These are phyloP conservation scores for Butorides virescens DNA, from an alignment of 2,113 vertebrate genomes.

Conservation along the genomic window DNA sequence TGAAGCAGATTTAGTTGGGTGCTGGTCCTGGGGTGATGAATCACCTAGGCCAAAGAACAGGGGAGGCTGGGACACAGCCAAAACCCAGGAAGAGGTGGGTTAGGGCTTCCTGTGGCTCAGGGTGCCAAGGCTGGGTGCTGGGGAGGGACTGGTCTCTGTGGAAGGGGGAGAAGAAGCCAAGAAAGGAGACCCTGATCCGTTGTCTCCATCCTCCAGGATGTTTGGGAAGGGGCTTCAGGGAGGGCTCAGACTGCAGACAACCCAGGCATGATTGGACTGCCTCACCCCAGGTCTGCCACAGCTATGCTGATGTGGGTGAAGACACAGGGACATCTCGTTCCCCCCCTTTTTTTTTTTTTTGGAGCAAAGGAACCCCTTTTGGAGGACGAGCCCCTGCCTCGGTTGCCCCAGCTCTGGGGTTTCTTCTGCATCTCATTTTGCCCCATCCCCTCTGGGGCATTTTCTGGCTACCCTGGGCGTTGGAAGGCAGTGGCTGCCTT, in stretches of 20 bases:
- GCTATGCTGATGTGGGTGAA: accelerated
- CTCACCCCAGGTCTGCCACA: not conserved
- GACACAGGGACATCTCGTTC: not conserved
- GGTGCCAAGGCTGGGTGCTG: not conserved
- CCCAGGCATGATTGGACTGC: accelerated
- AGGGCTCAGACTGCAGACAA: not conserved
- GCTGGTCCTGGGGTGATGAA: not conserved
- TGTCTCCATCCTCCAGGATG: accelerated
- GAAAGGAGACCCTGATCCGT: not conserved
- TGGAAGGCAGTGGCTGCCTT: not conserved
- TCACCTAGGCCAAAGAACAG: accelerated
- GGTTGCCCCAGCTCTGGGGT: accelerated
- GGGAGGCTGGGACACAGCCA: not conserved
- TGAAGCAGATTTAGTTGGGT: not conserved
- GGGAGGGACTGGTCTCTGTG: accelerated
- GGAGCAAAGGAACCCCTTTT: not conserved
- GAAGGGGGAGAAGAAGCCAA: not conserved
- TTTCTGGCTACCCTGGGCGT: not conserved
- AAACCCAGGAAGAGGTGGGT: not conserved
- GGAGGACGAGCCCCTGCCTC: not conserved
- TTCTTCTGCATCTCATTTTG: not conserved
- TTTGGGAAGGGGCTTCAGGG: not conserved
- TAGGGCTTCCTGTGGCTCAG: not conserved
- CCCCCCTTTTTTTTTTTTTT: not conserved
- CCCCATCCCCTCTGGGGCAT: not conserved